Evolutionary conservation across 2,888 invertebrate genomes (phyloP), one percentile per base, ranked within the genome.

Genomic region (Bombylius major): DNA sequence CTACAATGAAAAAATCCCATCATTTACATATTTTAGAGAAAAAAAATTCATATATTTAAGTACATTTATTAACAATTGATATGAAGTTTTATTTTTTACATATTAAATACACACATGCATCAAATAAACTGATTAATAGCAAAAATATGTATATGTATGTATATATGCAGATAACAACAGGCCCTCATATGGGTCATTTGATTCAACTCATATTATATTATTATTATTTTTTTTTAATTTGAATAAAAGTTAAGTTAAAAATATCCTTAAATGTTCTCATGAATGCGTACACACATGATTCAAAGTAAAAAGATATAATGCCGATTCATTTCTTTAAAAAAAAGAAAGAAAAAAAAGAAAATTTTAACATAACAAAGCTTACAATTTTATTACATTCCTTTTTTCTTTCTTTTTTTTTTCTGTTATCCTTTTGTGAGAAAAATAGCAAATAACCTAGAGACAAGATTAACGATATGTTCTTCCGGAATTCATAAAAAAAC

Each of bases 401-500:
- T 36, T 36, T 36, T 36, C 8, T 36, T 36, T 4, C 34, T 36
- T 23, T 23, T 23, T 23, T 23, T 23, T 23, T 23, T 23, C 3
- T 23, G 23, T 3, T 23, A 23, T 23, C 23, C 23, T 42, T 42
- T 42, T 42, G 5, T 23, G 3, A 23, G 23, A 23, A 42, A 42
- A 42, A 42, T 11, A 4, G 39, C 39, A 42, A 42, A 42, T 11
- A 42, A 42, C 39, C 39, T 42, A 42, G 39, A 47, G 50, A 53
- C 53, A 56, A 56, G 56, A 53, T 53, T 56, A 56, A 56, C 53
- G 56, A 56, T 47, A 53, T 44, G 50, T 56, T 56, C 50, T 53
- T 56, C 56, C 56, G 56, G 56, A 53, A 56, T 56, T 53, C 56
- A 53, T 56, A 56, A 56, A 51, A 55, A 36, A 36, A 1, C 39